These are phyloP conservation scores for Agrilus mali DNA, from an alignment of 2,888 invertebrate genomes.

Conservation along the genomic window DNA sequence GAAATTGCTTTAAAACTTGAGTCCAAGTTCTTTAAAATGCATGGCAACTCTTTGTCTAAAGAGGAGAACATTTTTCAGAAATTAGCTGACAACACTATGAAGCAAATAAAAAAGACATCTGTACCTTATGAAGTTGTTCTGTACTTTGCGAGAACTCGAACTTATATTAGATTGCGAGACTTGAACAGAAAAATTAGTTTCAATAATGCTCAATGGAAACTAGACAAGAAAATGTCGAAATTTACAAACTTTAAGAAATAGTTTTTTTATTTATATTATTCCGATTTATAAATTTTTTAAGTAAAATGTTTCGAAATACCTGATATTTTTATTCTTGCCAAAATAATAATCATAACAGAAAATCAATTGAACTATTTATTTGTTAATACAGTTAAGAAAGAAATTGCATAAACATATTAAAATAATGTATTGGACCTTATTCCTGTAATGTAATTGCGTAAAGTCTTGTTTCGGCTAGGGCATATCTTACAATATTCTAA, in stretches of 20 bases:
- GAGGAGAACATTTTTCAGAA: conserved; percentile 8
- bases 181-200: conserved; percentile 3
- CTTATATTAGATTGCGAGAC: conserved; percentile 2
- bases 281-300: too few species aligned
- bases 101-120: not conserved
- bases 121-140: conserved; percentile 2
- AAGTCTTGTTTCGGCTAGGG: too few species aligned
- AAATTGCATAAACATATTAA: too few species aligned
- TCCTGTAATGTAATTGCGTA: too few species aligned
- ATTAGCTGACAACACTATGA: conserved; percentile 6
- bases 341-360: too few species aligned
- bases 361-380: too few species aligned
- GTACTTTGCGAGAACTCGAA: conserved; percentile 2
- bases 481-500: too few species aligned
- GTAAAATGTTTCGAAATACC: too few species aligned
- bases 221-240: conserved; percentile 3
- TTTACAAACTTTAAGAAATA: conserved; percentile 1
- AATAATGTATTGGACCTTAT: too few species aligned
- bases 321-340: too few species aligned
- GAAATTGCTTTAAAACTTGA: conserved; percentile 4
- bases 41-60: conserved; percentile 7
- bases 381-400: too few species aligned
- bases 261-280: too few species aligned
- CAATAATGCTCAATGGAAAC: conserved; percentile 2
- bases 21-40: conserved; percentile 1